Percentiles rank a stretch among this genome's conserved stretches.
Evolutionary conservation across 2,888 invertebrate genomes (phyloP).

Genomic region (Tenthredo livida): DNA sequence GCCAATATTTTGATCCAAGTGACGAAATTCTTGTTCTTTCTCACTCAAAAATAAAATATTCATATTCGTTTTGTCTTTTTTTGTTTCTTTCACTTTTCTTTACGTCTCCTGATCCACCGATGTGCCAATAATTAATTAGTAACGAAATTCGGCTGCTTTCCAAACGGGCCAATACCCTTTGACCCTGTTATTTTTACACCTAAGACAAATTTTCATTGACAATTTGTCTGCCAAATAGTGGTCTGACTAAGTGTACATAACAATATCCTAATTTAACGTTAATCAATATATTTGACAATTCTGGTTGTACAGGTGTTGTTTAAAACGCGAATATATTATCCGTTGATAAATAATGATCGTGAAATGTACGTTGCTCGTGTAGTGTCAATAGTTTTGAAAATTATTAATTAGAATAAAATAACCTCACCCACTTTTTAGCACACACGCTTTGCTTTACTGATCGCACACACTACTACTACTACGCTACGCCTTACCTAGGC

Average conservation of each 20-base stretch:
- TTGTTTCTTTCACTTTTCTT: slow-evolving; percentile 44
- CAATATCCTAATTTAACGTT: not conserved
- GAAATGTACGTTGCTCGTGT: not conserved
- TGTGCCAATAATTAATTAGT: slow-evolving; percentile 61
- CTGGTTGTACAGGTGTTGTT: not conserved
- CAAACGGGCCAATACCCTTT: slow-evolving; percentile 74
- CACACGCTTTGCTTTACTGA: slow-evolving; percentile 59
- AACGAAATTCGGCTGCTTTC: slow-evolving; percentile 71
- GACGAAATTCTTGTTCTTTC: too few species aligned
- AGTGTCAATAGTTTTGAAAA: slow-evolving; percentile 25
- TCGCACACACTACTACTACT: slow-evolving; percentile 28
- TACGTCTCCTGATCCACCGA: not conserved
- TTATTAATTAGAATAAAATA: slow-evolving; percentile 55
- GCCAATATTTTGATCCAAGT: not conserved
- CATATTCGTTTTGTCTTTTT: not conserved
- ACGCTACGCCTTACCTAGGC: not conserved
- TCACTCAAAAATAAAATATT: too few species aligned
- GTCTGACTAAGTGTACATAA: not conserved
- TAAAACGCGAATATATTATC: not conserved
- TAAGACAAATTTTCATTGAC: slow-evolving; percentile 75
- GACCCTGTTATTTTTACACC: slow-evolving; percentile 67
- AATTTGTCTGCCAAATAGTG: slow-evolving; percentile 59
- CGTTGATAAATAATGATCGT: not conserved
- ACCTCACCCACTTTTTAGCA: slow-evolving; percentile 69
- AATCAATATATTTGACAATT: not conserved